Conservation (phyloP, 2,888 invertebrate genomes). For the Slavum lentiscoides region DNA sequence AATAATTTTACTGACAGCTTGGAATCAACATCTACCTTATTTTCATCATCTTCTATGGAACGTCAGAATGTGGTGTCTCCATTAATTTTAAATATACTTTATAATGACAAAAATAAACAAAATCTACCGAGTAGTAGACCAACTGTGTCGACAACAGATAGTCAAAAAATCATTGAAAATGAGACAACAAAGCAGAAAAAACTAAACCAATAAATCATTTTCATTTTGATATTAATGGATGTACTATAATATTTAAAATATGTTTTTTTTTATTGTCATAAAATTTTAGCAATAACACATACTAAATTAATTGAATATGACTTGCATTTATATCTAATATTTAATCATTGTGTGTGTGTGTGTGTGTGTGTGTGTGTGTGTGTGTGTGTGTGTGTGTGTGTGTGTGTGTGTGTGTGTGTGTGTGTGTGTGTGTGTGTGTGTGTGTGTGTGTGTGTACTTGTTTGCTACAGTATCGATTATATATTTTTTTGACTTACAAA, state of each 20-base stretch:
- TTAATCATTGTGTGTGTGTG: background rate
- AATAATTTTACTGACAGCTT: background rate
- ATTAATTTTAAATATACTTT: background rate
- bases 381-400: background rate
- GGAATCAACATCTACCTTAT: background rate
- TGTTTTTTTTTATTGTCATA: too few relatives aligned
- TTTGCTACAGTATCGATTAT: too few relatives aligned
- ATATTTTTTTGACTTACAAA: too few relatives aligned
- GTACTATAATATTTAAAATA: too few relatives aligned
- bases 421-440: background rate
- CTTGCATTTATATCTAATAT: too few relatives aligned
- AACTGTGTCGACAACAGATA: too few relatives aligned
- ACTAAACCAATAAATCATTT: background rate
- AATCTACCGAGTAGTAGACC: background rate
- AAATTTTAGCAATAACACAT: too few relatives aligned
- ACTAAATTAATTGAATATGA: too few relatives aligned
- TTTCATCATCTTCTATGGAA: slow-evolving; percentile 10
- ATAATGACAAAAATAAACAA: background rate
- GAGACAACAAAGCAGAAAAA: slow-evolving; percentile 4
- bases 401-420: background rate
- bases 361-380: background rate
- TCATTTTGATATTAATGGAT: too few relatives aligned
- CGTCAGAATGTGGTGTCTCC: slow-evolving; percentile 12
- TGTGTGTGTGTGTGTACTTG: background rate
- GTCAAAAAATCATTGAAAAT: too few relatives aligned